These are phyloP conservation scores for Drosophila arizonae DNA, from an alignment of 1,140 invertebrate species.

Conservation along the genomic window DNA sequence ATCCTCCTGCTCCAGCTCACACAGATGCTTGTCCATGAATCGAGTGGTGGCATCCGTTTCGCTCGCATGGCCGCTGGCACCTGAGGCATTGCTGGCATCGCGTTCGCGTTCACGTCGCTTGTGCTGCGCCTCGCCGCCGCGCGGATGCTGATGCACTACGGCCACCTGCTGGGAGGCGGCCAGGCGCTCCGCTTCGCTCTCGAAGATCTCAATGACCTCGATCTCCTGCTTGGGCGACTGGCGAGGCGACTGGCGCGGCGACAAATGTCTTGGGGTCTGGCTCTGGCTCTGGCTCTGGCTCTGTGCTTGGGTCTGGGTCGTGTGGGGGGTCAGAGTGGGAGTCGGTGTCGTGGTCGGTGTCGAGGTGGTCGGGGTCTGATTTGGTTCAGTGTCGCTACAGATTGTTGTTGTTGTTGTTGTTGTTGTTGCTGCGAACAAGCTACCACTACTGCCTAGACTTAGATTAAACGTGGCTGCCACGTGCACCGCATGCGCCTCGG, in stretches of 20 bases:
- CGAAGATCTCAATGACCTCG: conserved; percentile 80
- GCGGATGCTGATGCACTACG: conserved; percentile 70
- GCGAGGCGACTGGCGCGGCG: conserved; percentile 71
- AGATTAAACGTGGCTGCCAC: conserved; percentile 79
- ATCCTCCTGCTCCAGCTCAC: conserved; percentile 77
- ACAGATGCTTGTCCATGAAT: conserved; percentile 79
- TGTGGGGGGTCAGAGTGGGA: conserved; percentile 36
- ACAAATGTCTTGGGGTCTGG: conserved; percentile 49
- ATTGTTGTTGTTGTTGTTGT: conserved; percentile 12
- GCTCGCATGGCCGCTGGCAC: conserved; percentile 15
- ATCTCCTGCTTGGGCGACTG: conserved; percentile 81
- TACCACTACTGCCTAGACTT: conserved; percentile 81
- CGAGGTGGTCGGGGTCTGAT: conserved; percentile 23
- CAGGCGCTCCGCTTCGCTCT: conserved; percentile 70
- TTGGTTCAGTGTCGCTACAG: conserved; percentile 48
- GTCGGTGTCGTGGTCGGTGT: conserved; percentile 29
- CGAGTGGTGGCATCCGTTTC: conserved; percentile 56
- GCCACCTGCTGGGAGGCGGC: conserved; percentile 74
- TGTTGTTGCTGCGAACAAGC: conserved; percentile 57
- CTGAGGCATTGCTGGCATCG: conserved; percentile 12
- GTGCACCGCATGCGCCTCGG: conserved; percentile 70
- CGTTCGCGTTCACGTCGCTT: conserved; percentile 50
- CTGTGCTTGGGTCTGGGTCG: conserved; percentile 21
- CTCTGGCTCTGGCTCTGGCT: conserved; percentile 24
- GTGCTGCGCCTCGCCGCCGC: conserved; percentile 44